These are phyloP conservation scores for Larimichthys polyactis DNA, from an alignment of 2,113 vertebrate genomes.

Conservation along the genomic window DNA sequence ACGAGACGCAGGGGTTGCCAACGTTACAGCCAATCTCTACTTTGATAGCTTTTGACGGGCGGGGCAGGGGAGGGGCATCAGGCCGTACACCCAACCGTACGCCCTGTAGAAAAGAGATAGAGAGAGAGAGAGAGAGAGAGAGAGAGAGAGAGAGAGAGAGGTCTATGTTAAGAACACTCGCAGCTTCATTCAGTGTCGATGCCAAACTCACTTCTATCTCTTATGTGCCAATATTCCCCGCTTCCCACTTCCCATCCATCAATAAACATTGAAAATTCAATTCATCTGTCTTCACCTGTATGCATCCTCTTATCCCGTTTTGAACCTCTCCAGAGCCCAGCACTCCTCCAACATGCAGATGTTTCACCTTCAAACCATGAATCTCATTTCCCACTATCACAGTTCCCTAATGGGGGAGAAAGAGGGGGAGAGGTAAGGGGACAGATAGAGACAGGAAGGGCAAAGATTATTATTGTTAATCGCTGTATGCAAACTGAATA, in stretches of 20 bases:
- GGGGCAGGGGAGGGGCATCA: constrained; percentile 85
- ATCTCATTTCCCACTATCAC: constrained; percentile 94
- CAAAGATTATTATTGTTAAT: constrained; percentile 43
- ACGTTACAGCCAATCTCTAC: constrained; percentile 92
- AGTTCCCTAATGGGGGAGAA: constrained; percentile 86
- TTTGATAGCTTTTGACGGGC: constrained; percentile 89
- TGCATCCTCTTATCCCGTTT: constrained; percentile 93
- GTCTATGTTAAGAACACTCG: background rate
- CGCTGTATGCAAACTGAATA: constrained; percentile 13
- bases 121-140: background rate
- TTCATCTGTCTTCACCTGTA: constrained; percentile 88
- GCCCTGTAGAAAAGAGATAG: constrained; percentile 82
- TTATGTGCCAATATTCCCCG: background rate
- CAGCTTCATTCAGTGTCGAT: background rate
- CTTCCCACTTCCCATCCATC: background rate
- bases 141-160: background rate
- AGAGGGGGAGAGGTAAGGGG: background rate
- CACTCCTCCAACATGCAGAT: constrained; percentile 94
- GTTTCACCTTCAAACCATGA: constrained; percentile 96
- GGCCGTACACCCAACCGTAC: constrained; percentile 92
- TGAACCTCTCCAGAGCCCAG: constrained; percentile 90
- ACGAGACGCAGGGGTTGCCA: constrained; percentile 89
- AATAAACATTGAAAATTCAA: background rate
- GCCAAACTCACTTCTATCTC: background rate
- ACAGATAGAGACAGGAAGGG: constrained; percentile 26